Evolutionary conservation across 1,140 invertebrate species (phyloP).

Genomic region (Nephila pilipes): DNA sequence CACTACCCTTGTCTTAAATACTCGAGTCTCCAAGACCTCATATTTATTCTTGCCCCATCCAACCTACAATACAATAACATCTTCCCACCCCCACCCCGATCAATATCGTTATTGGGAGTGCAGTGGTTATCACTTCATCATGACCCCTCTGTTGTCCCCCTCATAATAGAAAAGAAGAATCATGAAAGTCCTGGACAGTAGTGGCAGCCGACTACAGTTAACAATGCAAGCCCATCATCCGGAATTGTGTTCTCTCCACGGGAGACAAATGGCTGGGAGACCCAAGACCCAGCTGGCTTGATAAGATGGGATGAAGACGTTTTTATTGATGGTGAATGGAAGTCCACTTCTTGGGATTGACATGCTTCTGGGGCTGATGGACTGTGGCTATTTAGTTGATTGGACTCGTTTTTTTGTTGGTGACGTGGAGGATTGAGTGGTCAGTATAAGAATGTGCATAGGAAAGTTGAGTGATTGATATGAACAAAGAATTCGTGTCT

Average conservation of each 20-base stretch:
- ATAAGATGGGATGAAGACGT: neutral
- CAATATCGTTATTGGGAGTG: neutral
- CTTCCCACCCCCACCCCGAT: neutral
- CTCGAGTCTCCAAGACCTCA: neutral
- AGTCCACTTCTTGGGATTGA: constrained; percentile 5
- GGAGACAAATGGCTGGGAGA: neutral
- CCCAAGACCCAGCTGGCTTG: neutral
- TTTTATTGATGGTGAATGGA: constrained; percentile 15
- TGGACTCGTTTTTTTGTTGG: neutral
- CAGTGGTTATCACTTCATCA: neutral
- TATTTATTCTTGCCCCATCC: neutral
- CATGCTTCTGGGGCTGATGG: neutral
- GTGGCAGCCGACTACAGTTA: neutral
- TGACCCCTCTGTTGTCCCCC: neutral
- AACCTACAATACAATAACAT: neutral
- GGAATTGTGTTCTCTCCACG: neutral
- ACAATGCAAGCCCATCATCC: neutral
- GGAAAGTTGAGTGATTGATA: neutral
- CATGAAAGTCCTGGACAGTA: neutral
- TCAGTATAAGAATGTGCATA: neutral
- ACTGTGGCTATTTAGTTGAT: neutral
- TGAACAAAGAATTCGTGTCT: neutral
- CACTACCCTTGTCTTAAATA: no score
- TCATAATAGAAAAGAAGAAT: constrained; percentile 16
- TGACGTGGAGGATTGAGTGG: neutral